Evolutionary conservation across 2,888 invertebrate species (phyloP).

Genomic region (Lathronympha strigana): DNA sequence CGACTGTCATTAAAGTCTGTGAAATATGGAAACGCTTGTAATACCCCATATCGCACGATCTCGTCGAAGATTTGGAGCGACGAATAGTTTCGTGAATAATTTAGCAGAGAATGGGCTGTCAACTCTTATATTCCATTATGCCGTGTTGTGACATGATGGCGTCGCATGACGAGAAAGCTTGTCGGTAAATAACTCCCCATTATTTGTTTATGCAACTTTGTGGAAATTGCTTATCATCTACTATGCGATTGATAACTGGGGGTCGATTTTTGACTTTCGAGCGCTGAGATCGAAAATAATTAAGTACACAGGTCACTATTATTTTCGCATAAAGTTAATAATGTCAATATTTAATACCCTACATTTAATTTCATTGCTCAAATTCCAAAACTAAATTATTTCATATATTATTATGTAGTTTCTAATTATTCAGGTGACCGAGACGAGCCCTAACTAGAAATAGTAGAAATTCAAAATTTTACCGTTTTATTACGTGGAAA

Average conservation of each 20-base stretch:
- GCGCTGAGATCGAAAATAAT: no score
- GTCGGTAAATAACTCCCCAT: conserved; percentile 42
- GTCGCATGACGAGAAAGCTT: conserved; percentile 60
- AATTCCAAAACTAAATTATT: no score
- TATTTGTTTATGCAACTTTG: conserved; percentile 40
- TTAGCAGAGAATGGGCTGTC: conserved; percentile 77
- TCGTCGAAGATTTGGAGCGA: conserved; percentile 72
- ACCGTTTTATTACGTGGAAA: no score
- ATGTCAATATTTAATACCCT: no score
- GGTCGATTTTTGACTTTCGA: no score
- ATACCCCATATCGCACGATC: conserved; percentile 78
- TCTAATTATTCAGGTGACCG: no score
- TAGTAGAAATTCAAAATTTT: no score
- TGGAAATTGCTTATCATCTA: conserved; percentile 33
- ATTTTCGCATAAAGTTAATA: no score
- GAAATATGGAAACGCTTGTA: conserved; percentile 73
- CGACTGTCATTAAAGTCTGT: conserved; percentile 76
- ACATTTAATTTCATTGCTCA: no score
- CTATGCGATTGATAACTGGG: conserved; percentile 14
- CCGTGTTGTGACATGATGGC: conserved; percentile 54
- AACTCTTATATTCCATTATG: conserved; percentile 70
- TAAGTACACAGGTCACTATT: no score
- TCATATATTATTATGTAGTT: no score
- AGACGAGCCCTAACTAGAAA: no score
- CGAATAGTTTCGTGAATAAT: conserved; percentile 80